Evolutionary conservation across 2,888 invertebrate species (phyloP).

Genomic region (Branchipolynoe longqiensis): DNA sequence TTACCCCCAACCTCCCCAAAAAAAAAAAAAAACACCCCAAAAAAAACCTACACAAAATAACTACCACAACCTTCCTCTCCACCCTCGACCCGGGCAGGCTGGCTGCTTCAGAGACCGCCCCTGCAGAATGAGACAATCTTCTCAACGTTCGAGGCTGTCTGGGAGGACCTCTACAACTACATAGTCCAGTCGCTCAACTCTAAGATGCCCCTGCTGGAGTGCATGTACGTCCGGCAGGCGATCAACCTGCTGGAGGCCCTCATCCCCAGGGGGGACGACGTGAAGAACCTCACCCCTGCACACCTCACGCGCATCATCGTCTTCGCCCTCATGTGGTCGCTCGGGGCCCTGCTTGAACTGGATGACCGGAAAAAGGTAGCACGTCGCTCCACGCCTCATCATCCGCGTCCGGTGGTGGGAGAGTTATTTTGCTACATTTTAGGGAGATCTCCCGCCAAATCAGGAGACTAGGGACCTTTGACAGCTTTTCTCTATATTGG

Average conservation of each 20-base stretch:
- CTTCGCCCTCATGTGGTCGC: constrained; percentile 94
- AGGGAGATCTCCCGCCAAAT: no score
- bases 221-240: constrained; percentile 91
- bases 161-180: constrained; percentile 89
- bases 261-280: constrained; percentile 85
- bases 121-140: constrained; percentile 86
- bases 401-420: no score
- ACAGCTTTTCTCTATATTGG: no score
- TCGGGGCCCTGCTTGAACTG: constrained; percentile 93
- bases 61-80: no score
- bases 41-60: no score
- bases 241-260: constrained; percentile 90
- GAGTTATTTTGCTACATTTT: no score
- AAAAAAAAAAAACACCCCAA: no score
- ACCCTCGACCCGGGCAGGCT: constrained; percentile 74
- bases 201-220: constrained; percentile 92
- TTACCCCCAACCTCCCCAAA: no score
- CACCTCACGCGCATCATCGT: constrained; percentile 92
- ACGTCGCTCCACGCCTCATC: no score
- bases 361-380: constrained; percentile 89
- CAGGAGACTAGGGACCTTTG: no score
- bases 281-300: constrained; percentile 83
- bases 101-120: constrained; percentile 81
- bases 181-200: constrained; percentile 91
- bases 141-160: constrained; percentile 88